A percentile compares a stretch with the other conserved stretches of the same genome.
Evolutionary conservation across 2,113 vertebrate species (phyloP).

Genomic region (Macquaria australasica): DNA sequence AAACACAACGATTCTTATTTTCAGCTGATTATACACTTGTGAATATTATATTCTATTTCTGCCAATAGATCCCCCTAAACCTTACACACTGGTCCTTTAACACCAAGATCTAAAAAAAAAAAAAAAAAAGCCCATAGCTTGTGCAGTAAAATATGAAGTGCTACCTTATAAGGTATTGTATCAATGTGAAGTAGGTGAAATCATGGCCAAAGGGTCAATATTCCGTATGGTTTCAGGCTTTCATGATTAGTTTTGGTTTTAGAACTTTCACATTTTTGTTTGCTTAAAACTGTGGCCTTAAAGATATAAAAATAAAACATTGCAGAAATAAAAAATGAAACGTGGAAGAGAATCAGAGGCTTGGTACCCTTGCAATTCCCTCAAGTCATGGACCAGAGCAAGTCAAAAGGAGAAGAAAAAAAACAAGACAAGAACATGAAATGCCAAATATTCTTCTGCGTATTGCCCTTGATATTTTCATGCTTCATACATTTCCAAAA

Average conservation of each 20-base stretch:
- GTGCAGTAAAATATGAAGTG: constrained; percentile 21
- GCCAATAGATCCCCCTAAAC: too few species aligned
- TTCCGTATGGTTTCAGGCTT: constrained; percentile 28
- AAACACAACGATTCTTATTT: too few species aligned
- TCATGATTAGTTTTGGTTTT: constrained; percentile 44
- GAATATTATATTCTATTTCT: too few species aligned
- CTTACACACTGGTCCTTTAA: not conserved
- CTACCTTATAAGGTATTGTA: constrained; percentile 1
- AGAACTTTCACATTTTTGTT: constrained; percentile 46
- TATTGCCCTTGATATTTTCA: constrained; percentile 36
- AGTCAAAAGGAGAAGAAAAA: not conserved
- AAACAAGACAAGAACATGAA: constrained; percentile 7
- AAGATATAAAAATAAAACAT: constrained; percentile 26
- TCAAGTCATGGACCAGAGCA: constrained; percentile 8
- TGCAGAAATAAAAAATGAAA: constrained; percentile 4
- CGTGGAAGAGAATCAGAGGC: constrained; percentile 45
- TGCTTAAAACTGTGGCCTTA: constrained; percentile 82
- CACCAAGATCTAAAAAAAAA: not conserved
- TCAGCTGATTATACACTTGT: too few species aligned
- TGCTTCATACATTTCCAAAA: constrained; percentile 19
- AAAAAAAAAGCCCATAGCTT: not conserved
- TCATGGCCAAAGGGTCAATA: constrained; percentile 21
- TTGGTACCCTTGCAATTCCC: constrained; percentile 36
- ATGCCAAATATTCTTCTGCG: constrained; percentile 64
- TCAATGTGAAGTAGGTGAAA: not conserved